Conservation (phyloP, 2,797 vertebrate species). For the Bovichtus variegatus region DNA sequence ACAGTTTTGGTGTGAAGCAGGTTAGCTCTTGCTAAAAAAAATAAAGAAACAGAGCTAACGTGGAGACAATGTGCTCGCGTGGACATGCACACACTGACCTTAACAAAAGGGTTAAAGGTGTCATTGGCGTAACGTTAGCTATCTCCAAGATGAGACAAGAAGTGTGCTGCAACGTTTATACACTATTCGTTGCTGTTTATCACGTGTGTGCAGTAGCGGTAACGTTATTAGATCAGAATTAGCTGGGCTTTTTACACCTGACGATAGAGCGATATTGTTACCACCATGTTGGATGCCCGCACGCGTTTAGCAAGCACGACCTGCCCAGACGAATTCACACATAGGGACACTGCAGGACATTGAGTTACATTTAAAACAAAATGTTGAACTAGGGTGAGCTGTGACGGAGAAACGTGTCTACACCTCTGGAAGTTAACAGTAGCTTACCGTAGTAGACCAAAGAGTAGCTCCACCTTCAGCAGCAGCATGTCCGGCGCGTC, state of each 20-base stretch:
- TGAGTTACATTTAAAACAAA: not conserved
- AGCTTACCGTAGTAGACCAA: constrained; percentile 66
- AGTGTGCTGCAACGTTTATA: not conserved
- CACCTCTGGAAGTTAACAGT: not conserved
- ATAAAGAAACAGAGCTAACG: not conserved
- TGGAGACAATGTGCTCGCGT: not conserved
- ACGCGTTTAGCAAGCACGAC: not conserved
- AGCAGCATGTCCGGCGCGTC: constrained; percentile 31
- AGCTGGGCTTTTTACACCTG: constrained; percentile 1
- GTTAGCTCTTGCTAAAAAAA: constrained; percentile 5
- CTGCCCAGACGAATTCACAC: not conserved
- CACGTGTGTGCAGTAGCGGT: constrained; percentile 13
- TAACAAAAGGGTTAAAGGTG: not conserved
- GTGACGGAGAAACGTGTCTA: not conserved
- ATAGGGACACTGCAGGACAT: not conserved
- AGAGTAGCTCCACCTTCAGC: constrained; percentile 50
- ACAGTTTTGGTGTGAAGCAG: not conserved
- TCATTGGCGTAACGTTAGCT: not conserved
- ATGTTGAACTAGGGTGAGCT: too few relatives aligned
- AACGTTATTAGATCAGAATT: not conserved
- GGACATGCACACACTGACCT: not conserved
- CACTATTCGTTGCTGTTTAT: not conserved
- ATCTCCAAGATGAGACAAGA: not conserved
- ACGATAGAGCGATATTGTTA: constrained; percentile 12
- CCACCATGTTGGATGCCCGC: constrained; percentile 7